A percentile compares a stretch with the other conserved stretches of the same genome.
These are phyloP conservation scores for Buphagus erythrorhynchus DNA, from an alignment of 2,797 vertebrate species.

Conservation along the genomic window DNA sequence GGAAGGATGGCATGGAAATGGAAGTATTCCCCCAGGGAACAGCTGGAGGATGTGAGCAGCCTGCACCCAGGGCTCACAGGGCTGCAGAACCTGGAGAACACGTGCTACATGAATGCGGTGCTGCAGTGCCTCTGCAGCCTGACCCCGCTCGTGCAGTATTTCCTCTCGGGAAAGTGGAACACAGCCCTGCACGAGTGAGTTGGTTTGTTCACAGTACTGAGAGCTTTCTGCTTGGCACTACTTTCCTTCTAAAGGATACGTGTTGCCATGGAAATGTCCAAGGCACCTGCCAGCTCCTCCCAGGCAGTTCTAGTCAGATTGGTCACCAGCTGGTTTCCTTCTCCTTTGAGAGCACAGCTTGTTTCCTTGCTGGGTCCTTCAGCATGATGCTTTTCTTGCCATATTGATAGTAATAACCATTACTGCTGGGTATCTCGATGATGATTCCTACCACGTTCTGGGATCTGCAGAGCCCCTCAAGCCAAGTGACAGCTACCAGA, in stretches of 20 bases:
- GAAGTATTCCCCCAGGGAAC: neutral
- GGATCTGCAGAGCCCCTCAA: neutral
- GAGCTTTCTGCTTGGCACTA: fast-evolving
- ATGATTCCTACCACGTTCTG: neutral
- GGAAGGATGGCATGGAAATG: neutral
- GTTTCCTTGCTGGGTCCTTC: neutral
- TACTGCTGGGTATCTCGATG: fast-evolving
- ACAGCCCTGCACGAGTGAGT: constrained; percentile 78
- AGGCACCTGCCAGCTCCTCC: neutral
- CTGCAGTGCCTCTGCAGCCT: constrained; percentile 86
- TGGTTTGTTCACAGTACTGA: fast-evolving
- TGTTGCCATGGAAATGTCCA: neutral
- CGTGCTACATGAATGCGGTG: constrained; percentile 87
- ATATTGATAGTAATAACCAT: neutral
- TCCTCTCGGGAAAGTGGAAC: constrained; percentile 78
- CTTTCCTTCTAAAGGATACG: neutral
- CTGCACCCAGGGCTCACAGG: constrained; percentile 80
- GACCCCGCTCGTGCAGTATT: constrained; percentile 81
- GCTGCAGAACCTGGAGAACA: constrained; percentile 86
- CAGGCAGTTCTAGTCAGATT: neutral
- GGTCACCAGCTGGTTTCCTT: neutral
- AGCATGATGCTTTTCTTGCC: neutral
- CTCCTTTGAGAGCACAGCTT: neutral
- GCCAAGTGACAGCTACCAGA: neutral
- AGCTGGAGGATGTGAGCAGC: neutral